phyloP scores from a whole-genome alignment of 2,113 vertebrate genomes.

The Cryptoleucopteryx plumbea region DNA sequence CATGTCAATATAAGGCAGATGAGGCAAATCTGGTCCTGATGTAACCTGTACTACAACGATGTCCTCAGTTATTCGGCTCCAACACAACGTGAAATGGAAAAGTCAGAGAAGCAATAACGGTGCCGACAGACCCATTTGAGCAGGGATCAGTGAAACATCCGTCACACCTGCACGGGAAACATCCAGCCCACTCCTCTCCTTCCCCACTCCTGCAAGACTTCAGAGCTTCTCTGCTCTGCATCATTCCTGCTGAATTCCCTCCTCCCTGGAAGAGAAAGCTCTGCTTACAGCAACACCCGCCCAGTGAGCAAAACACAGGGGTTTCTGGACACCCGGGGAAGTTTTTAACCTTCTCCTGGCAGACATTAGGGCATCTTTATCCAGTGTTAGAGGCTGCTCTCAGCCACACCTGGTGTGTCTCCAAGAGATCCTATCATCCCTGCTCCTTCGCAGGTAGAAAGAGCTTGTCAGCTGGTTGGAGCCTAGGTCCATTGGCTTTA shows the following conservation, averaged over 20 bases:
- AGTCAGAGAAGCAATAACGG: fast-evolving
- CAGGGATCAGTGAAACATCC: neutral
- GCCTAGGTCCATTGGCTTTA: neutral
- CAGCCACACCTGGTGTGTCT: neutral
- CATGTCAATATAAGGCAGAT: neutral
- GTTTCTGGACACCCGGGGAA: neutral
- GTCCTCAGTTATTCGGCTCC: neutral
- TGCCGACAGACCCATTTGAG: neutral
- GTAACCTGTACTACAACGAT: neutral
- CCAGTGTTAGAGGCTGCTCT: neutral
- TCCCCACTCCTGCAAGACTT: neutral
- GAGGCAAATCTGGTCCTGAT: neutral
- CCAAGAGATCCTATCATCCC: neutral
- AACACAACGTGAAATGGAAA: neutral
- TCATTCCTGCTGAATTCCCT: neutral
- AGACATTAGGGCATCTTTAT: neutral
- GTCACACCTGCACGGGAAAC: fast-evolving
- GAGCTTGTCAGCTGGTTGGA: neutral
- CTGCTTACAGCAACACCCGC: neutral
- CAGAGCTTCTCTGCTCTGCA: neutral
- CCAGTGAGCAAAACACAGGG: neutral
- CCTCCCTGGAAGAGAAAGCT: neutral
- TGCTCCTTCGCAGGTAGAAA: neutral
- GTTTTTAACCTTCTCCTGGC: neutral
- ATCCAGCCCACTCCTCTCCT: neutral